Evolutionary conservation across 1,140 invertebrate genomes (phyloP).

Genomic region (Teleopsis dalmanni): DNA sequence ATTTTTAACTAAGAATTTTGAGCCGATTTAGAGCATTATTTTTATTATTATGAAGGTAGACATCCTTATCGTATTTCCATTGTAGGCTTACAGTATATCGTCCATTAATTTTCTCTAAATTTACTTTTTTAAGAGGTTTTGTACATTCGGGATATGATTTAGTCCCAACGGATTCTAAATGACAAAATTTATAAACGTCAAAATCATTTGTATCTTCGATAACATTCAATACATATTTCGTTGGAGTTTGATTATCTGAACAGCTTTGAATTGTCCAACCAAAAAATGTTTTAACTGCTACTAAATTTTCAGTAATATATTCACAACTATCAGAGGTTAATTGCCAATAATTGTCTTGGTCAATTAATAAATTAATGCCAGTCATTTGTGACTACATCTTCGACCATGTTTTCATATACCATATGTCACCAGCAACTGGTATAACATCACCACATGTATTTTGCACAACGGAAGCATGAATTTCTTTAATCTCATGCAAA

Average conservation of each 20-base stretch:
- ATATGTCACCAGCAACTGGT: too few species aligned
- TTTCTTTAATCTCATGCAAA: too few species aligned
- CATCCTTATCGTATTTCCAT: too few species aligned
- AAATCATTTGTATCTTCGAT: background rate
- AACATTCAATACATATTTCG: background rate
- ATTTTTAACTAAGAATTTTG: background rate
- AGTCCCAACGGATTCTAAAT: slow-evolving; percentile 1
- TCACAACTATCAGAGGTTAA: background rate
- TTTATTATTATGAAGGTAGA: background rate
- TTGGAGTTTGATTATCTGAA: background rate
- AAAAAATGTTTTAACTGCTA: slow-evolving; percentile 2
- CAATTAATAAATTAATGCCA: slow-evolving; percentile 3
- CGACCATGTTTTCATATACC: too few species aligned
- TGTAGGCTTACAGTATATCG: background rate
- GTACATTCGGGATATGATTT: background rate
- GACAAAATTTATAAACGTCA: background rate
- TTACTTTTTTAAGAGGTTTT: background rate
- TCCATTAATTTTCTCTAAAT: background rate
- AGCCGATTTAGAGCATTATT: background rate
- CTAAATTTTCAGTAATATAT: background rate
- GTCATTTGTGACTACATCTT: too few species aligned
- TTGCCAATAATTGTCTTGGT: slow-evolving; percentile 3
- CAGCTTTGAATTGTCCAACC: slow-evolving; percentile 5
- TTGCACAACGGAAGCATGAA: too few species aligned
- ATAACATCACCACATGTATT: too few species aligned